Evolutionary conservation across 2,113 vertebrate species (phyloP).

Genomic region (Galbula dea): DNA sequence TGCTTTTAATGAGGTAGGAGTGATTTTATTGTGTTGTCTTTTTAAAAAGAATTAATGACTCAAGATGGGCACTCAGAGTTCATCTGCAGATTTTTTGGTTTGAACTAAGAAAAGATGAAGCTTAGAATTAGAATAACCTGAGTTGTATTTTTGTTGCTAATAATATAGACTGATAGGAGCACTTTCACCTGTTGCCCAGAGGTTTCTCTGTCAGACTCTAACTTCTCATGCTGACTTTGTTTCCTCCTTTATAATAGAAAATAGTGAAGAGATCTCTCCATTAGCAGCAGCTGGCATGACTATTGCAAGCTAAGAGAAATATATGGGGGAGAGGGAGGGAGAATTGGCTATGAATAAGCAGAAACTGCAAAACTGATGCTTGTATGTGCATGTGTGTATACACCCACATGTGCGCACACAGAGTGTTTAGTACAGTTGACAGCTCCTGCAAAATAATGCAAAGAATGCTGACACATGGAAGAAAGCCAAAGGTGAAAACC

Average conservation of each 20-base stretch:
- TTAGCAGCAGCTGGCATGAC: neutral
- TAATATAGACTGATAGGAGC: neutral
- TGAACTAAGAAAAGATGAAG: neutral
- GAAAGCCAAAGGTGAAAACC: neutral
- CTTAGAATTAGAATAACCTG: neutral
- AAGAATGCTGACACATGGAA: neutral
- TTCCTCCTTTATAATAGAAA: neutral
- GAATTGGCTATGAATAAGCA: neutral
- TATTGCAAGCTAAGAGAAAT: neutral
- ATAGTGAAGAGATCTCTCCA: neutral
- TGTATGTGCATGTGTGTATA: neutral
- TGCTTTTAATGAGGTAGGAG: neutral
- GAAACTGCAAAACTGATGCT: neutral
- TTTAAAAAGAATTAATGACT: neutral
- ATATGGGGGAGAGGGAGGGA: neutral
- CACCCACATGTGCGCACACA: accelerated
- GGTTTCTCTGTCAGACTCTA: neutral
- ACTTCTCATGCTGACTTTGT: neutral
- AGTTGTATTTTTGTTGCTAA: neutral
- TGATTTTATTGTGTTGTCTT: neutral
- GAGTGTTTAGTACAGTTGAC: neutral
- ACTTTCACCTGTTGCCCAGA: neutral
- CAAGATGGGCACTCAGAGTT: neutral
- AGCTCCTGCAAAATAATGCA: neutral
- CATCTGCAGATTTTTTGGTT: neutral